Conservation (phyloP, 2,113 vertebrate species). For the Microtus richardsoni region DNA sequence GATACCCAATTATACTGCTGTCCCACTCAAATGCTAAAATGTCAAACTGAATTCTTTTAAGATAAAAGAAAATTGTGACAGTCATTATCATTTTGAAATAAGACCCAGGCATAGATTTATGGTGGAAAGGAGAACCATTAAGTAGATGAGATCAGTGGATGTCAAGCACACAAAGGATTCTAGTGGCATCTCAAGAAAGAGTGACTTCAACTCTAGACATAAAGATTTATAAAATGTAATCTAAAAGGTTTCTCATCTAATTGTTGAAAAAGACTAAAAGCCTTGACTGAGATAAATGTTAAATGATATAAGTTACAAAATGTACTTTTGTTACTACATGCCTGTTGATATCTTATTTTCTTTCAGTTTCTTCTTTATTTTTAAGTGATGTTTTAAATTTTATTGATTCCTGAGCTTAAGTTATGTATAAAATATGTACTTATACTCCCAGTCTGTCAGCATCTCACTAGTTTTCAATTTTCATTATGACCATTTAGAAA, state of each 20-base stretch:
- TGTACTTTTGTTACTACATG: not conserved
- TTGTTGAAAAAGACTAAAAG: conserved; percentile 63
- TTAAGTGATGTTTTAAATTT: not conserved
- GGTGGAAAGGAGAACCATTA: conserved; percentile 64
- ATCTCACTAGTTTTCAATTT: conserved; percentile 16
- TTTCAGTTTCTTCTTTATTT: not conserved
- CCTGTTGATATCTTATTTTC: not conserved
- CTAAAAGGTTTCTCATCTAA: conserved; percentile 55
- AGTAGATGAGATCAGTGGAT: conserved; percentile 73
- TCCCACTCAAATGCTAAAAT: conserved; percentile 60
- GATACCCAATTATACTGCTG: conserved; percentile 15
- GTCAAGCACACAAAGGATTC: conserved; percentile 55
- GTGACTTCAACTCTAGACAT: conserved; percentile 50
- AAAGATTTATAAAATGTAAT: conserved; percentile 67
- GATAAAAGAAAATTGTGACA: conserved; percentile 63
- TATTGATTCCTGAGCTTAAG: not conserved
- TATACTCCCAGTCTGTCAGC: not conserved
- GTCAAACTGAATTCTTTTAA: conserved; percentile 54
- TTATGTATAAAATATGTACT: not conserved
- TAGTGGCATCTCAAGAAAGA: conserved; percentile 60
- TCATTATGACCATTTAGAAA: not conserved
- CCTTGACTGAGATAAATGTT: conserved; percentile 14
- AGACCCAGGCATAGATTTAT: conserved; percentile 61
- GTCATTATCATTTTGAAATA: conserved; percentile 69
- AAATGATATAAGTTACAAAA: conserved; percentile 17